A percentile compares a stretch with the other conserved stretches of the same genome.
Evolutionary conservation across 2,888 invertebrate genomes (phyloP).

Genomic region (Drosophila prolongata): DNA sequence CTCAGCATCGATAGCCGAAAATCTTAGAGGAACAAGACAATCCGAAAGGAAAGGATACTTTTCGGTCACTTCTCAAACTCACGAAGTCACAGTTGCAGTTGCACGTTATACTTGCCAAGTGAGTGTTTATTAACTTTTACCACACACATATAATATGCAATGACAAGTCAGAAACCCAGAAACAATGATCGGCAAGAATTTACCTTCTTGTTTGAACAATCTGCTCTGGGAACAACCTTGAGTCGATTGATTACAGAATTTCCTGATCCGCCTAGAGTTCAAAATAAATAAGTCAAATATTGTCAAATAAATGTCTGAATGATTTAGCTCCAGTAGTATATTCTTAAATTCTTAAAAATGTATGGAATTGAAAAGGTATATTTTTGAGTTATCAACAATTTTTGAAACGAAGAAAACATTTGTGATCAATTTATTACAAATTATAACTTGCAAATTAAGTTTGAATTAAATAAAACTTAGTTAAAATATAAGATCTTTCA

Average conservation of each 20-base stretch:
- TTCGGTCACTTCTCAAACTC: slow-evolving; percentile 43
- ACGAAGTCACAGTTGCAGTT: slow-evolving; percentile 35
- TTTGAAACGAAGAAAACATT: no score
- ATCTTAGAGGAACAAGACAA: slow-evolving; percentile 13
- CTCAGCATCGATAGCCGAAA: slow-evolving; percentile 41
- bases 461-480: no score
- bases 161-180: slow-evolving; percentile 43
- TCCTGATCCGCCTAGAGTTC: background rate
- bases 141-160: slow-evolving; percentile 21
- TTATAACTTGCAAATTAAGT: no score
- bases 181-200: slow-evolving; percentile 41
- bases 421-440: no score
- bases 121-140: slow-evolving; percentile 56
- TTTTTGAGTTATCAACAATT: no score
- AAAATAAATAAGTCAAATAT: slow-evolving; percentile 8
- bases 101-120: slow-evolving; percentile 56
- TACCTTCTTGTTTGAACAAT: slow-evolving; percentile 9
- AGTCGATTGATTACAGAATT: slow-evolving; percentile 11
- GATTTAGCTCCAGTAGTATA: background rate
- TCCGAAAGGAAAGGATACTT: slow-evolving; percentile 68
- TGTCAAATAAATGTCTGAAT: background rate
- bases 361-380: no score
- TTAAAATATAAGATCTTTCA: no score
- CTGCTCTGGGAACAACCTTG: slow-evolving; percentile 24
- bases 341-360: no score